Conservation (phyloP, 2,888 invertebrate species). For the Sipunculus nudus region DNA sequence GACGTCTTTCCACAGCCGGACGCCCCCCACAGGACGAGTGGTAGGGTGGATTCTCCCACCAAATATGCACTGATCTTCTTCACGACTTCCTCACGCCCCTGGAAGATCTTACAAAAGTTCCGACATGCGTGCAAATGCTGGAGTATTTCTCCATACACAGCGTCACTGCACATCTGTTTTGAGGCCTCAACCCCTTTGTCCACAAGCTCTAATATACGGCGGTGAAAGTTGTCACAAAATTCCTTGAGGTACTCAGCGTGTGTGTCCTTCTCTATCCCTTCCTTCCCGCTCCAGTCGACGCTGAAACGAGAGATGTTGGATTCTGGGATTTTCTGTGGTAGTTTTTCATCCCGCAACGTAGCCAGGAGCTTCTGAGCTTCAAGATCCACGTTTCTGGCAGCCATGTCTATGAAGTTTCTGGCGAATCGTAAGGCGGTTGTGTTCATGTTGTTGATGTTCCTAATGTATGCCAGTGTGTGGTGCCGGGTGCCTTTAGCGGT, state of each 20-base stretch:
- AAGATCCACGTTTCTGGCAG: conserved; percentile 83
- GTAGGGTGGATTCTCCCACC: conserved; percentile 79
- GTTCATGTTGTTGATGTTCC: conserved; percentile 97
- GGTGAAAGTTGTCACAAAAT: conserved; percentile 93
- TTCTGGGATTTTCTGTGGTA: conserved; percentile 70
- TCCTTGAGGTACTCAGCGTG: conserved; percentile 93
- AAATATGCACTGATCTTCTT: conserved; percentile 37
- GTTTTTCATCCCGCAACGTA: conserved; percentile 86
- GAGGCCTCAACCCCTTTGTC: conserved; percentile 96
- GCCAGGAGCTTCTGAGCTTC: conserved; percentile 90
- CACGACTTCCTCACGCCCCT: conserved; percentile 26
- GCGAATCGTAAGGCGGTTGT: conserved; percentile 69
- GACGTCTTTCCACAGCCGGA: conserved; percentile 99
- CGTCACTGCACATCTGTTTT: conserved; percentile 80
- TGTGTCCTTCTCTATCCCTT: conserved; percentile 87
- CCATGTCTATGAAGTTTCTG: conserved; percentile 93
- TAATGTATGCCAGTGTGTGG: conserved; percentile 86
- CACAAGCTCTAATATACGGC: conserved; percentile 85
- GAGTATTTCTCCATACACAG: conserved; percentile 55
- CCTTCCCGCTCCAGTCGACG: conserved; percentile 94
- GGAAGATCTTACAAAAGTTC: conserved; percentile 75
- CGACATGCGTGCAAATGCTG: conserved; percentile 94
- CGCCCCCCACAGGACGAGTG: conserved; percentile 91
- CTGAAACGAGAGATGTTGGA: conserved; percentile 68
- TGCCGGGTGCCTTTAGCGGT: conserved; percentile 94